Evolutionary conservation across 2,113 vertebrate genomes (phyloP), one percentile per base, ranked within the genome.

Genomic region (Atlantisia rogersi): DNA sequence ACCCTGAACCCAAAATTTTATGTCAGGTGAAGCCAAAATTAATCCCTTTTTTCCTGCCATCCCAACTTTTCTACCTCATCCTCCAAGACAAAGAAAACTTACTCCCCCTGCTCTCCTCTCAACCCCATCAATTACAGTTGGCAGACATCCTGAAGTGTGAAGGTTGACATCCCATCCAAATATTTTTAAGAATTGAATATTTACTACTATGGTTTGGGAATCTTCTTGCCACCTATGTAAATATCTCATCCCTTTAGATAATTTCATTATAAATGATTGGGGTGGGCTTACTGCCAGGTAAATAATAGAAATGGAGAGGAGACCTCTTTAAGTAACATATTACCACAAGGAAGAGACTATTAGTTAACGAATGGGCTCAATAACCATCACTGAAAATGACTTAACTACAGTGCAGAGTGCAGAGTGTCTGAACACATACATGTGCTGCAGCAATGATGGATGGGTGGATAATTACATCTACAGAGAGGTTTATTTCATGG

Each of bases 171-270:
- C 68, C 52, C 39, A 60, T 79, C 62, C 67, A 79, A 39, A 74
- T 79, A 20, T 50, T 46, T 10, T 65, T 35, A 59, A 59, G 19
- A 48, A 26, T 53, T 39, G 22, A 85, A 25, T 44, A 70, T 42
- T 70, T 76, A 37, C 62, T 80, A 22, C 32, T 32, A 56, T 35
- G 46, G 79, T 67, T 76, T 52, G 46, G 63, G 77, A 82, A 75
- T 52, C 68, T 76, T 82, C 73, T 70, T 71, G 31, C 59, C 75
- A 78, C 68, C 83, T 93, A 58, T 92, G 62, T 65, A 79, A 92
- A 92, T 21, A 50, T 12, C 68, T 81, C 64, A 76, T 65, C 53
- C 52, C 4, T 86, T 52, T 55, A 22, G 56, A 44, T 56, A 39
- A 21, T 85, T 77, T 37, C 24, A 12, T 68, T 81, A 46, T 35